Percentiles rank a stretch among this genome's conserved stretches.
Evolutionary conservation across 2,113 vertebrate genomes (phyloP).

Genomic region (Choloepus hoffmanni): DNA sequence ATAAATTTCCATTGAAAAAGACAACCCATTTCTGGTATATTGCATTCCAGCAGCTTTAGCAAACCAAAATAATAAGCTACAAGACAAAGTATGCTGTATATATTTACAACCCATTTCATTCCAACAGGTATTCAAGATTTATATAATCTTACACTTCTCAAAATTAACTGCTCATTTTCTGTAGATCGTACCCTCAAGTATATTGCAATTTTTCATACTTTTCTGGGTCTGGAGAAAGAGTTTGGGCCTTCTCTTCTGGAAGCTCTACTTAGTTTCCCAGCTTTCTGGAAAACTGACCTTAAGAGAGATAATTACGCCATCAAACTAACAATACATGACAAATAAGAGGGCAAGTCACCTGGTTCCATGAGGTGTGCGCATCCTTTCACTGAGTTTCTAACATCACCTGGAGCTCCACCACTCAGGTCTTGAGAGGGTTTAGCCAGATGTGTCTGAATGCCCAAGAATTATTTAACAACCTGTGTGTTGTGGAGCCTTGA

Average conservation of each 20-base stretch:
- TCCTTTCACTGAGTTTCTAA: not conserved
- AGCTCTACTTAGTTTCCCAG: not conserved
- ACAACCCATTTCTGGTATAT: too few species aligned
- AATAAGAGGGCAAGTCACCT: not conserved
- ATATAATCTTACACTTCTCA: not conserved
- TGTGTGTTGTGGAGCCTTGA: not conserved
- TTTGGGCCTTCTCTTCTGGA: not conserved
- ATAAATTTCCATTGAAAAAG: too few species aligned
- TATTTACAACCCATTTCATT: not conserved
- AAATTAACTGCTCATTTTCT: slow-evolving; percentile 27
- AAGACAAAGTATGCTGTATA: not conserved
- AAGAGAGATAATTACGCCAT: not conserved
- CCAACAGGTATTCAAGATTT: not conserved
- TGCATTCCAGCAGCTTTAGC: too few species aligned
- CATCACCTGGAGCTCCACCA: not conserved
- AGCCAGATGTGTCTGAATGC: not conserved
- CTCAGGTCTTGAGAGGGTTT: not conserved
- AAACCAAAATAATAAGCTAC: not conserved
- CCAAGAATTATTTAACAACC: not conserved
- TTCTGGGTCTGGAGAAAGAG: not conserved
- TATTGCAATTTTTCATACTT: not conserved
- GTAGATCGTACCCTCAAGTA: not conserved
- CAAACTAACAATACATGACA: not conserved
- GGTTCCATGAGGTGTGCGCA: not conserved
- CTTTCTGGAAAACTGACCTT: not conserved